These are phyloP conservation scores for Lithobates sylvaticus DNA, from an alignment of 2,797 vertebrate species.

Conservation along the genomic window DNA sequence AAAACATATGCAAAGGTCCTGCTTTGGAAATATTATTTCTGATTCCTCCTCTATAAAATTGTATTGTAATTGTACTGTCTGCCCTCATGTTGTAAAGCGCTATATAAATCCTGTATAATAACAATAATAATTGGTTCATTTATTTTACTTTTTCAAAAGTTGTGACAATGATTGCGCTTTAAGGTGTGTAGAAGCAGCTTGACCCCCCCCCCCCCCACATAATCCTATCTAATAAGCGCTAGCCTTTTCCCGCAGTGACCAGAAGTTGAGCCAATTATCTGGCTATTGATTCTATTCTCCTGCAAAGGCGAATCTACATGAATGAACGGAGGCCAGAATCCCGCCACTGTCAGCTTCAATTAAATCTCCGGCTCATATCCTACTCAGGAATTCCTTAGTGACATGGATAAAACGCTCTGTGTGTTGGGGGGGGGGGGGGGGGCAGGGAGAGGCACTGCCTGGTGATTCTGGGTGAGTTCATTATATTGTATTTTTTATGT, in stretches of 20 bases:
- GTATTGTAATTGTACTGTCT: too few relatives aligned
- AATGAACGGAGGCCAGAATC: background rate
- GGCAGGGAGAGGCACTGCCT: background rate
- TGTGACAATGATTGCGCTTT: too few relatives aligned
- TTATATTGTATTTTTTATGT: too few relatives aligned
- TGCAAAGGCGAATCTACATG: conserved; percentile 20
- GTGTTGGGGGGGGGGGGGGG: too few relatives aligned
- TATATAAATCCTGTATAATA: too few relatives aligned
- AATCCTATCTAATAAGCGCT: conserved; percentile 32
- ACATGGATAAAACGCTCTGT: background rate
- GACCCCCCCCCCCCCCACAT: background rate
- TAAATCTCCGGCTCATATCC: background rate
- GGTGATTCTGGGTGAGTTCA: too few relatives aligned
- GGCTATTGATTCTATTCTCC: conserved; percentile 41
- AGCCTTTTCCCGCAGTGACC: conserved; percentile 12
- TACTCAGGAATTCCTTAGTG: conserved; percentile 4
- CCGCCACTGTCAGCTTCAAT: conserved; percentile 38
- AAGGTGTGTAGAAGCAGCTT: background rate
- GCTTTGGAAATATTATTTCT: too few relatives aligned
- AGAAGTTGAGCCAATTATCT: conserved; percentile 33
- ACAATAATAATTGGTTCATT: too few relatives aligned
- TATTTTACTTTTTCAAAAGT: too few relatives aligned
- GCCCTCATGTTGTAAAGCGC: too few relatives aligned
- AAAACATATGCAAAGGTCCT: too few relatives aligned
- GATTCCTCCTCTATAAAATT: too few relatives aligned